Base-by-base conservation (phyloP, 2,888 invertebrate species). In the Tetragonisca angustula region DNA sequence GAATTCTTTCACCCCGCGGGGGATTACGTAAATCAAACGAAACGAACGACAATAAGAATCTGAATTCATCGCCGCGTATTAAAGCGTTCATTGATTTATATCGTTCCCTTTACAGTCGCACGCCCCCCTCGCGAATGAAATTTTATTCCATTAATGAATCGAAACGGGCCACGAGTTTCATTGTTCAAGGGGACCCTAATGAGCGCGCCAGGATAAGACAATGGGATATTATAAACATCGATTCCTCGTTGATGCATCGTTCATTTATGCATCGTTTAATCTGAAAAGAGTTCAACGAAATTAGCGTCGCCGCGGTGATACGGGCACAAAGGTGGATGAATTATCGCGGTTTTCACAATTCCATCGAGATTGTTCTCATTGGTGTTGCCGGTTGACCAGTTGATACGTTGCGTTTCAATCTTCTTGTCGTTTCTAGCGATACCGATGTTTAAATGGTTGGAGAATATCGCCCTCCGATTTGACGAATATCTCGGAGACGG, bases 221-320 rank as follows among this genome's bases (percentile, higher is more conserved):
- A 84, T 84, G 17, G 73, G 61, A 74, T 76, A 77, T 77, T 84
- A 83, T 71, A 81, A 71, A 83, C 74, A 67, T 70, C 77, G 82
- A 82, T 78, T 65, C 72, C 54, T 71, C 71, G 5, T 59, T 54
- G 78, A 83, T 83, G 76, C 68, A 64, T 43, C 71, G 52, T 82
- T 83, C 68, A 76, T 83, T 76, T 73, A 43, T 52, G 72, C 83
- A 36, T 52, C 83, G 83, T 49, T 83, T 76, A 82, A 83, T 83
- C 72, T 59, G 17, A 27, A 76, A 32, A 52, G 72, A 77, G 50
- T 83, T 50, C 49, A 70, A 19, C 24, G 62, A 56, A 73, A 79
- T 54, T 71, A 77, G 27, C 54, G 27, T 59, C 27, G 24, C 15
- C n/a, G n/a, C 2, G 13, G 32, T 6, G 52, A 24, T 36, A 74